phyloP scores from a whole-genome alignment of 2,113 vertebrate genomes.

The Pedionomus torquatus region DNA sequence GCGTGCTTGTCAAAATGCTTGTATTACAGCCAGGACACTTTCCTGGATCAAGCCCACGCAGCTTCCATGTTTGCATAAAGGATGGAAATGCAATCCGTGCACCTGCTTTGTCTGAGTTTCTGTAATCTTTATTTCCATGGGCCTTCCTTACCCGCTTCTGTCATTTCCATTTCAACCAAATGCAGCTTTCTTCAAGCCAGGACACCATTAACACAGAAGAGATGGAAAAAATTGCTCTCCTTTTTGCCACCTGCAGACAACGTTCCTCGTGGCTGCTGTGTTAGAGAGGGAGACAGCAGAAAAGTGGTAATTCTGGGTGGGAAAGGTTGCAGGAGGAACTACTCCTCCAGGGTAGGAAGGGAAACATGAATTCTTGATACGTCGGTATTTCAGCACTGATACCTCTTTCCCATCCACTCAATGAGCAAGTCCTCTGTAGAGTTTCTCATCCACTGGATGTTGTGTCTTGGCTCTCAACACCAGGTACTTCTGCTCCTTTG shows the following conservation, averaged over 20 bases:
- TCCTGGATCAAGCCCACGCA: neutral
- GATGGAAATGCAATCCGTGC: neutral
- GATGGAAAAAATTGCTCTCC: neutral
- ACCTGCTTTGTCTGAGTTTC: neutral
- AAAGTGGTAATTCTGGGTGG: neutral
- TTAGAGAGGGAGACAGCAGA: neutral
- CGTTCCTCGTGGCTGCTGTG: neutral
- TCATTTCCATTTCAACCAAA: constrained; percentile 20
- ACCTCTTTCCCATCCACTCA: neutral
- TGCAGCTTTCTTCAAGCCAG: neutral
- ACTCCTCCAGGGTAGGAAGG: neutral
- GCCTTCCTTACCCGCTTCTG: neutral
- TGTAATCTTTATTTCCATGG: neutral
- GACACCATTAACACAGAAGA: neutral
- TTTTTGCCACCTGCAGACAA: neutral
- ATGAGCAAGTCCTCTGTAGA: neutral
- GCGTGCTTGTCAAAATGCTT: neutral
- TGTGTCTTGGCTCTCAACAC: neutral
- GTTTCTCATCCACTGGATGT: neutral
- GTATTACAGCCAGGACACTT: neutral
- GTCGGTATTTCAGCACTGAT: neutral
- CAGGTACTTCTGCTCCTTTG: neutral
- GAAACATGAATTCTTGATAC: neutral
- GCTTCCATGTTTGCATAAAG: neutral
- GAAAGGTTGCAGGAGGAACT: neutral